phyloP scores from a whole-genome alignment of 2,888 invertebrate species.

The Drosophila aldrichi region DNA sequence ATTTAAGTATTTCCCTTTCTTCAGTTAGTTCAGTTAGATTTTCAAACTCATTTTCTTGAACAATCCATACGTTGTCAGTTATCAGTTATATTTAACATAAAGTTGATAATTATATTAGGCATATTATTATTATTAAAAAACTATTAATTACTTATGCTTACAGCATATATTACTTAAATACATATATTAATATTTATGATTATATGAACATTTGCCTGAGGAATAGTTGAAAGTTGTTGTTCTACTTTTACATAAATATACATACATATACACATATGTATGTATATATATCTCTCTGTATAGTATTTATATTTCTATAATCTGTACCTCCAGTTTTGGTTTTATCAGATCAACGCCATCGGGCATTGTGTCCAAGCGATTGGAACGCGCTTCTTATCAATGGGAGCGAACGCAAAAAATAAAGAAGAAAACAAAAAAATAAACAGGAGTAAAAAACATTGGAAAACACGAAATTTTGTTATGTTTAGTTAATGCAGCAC shows the following conservation, averaged over 20 bases:
- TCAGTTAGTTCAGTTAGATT: not conserved
- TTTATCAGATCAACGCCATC: constrained; percentile 52
- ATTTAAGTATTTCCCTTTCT: not conserved
- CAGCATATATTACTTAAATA: not conserved
- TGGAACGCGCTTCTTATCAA: constrained; percentile 46
- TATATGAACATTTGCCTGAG: too few relatives aligned
- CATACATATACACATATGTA: not conserved
- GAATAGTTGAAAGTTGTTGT: not conserved
- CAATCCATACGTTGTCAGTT: not conserved
- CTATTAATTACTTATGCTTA: not conserved
- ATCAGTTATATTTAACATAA: too few relatives aligned
- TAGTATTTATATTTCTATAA: not conserved
- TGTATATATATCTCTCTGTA: not conserved
- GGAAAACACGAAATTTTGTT: constrained; percentile 41
- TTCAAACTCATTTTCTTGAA: too few relatives aligned
- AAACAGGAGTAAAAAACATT: not conserved
- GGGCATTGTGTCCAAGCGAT: constrained; percentile 35
- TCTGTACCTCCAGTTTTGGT: constrained; percentile 11
- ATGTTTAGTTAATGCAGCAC: constrained; percentile 18
- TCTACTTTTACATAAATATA: not conserved
- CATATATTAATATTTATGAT: not conserved
- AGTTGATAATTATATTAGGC: not conserved
- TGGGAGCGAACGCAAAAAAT: constrained; percentile 15
- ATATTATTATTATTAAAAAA: too few relatives aligned
- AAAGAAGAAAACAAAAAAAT: constrained; percentile 11